Evolutionary conservation across 2,113 vertebrate species (phyloP), one percentile per base, ranked within the genome.

Genomic region (Ceratotherium simum): DNA sequence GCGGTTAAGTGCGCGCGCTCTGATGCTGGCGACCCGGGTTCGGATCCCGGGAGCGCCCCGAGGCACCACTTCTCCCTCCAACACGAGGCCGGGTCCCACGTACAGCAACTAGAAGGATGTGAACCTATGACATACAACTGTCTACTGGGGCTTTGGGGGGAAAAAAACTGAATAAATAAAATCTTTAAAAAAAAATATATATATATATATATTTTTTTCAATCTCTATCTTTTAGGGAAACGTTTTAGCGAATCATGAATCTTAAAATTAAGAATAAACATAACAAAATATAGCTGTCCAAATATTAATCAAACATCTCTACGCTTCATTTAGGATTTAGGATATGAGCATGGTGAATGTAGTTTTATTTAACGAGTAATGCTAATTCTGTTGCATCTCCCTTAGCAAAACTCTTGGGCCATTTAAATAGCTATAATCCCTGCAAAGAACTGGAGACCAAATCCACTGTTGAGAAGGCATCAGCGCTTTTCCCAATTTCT

Each of bases 231-330:
- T 91, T 81, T 33, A 91, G 84, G 46, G 54, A 25, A 78, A 91
- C 8, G 10, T 90, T 84, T 42, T 82, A 78, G 69, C 1, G 42
- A 94, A 94, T 65, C 31, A 75, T 97, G 27, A 18, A 89, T 17
- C 67, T 90, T 78, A 83, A 90, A 75, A 31, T 90, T 72, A 81
- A 96, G 54, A 95, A 94, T 48, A 39, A 89, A 91, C 48, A 79
- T 12, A 93, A 31, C 17, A 84, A 90, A 96, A 92, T 90, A 75
- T 25, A 87, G 9, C 14, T 56, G 25, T 64, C 33, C 11, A 79
- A 78, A 73, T 88, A 95, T 64, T 81, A 69, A 83, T 60, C 51
- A 36, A 54, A 79, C 29, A 65, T 33, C 6, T 64, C 21, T 46
- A 69, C 4, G 23, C 70, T 94, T 95, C 69, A 97, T 25, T 72